Evolutionary conservation across 2,113 vertebrate genomes (phyloP).

Genomic region (Pagrus major): DNA sequence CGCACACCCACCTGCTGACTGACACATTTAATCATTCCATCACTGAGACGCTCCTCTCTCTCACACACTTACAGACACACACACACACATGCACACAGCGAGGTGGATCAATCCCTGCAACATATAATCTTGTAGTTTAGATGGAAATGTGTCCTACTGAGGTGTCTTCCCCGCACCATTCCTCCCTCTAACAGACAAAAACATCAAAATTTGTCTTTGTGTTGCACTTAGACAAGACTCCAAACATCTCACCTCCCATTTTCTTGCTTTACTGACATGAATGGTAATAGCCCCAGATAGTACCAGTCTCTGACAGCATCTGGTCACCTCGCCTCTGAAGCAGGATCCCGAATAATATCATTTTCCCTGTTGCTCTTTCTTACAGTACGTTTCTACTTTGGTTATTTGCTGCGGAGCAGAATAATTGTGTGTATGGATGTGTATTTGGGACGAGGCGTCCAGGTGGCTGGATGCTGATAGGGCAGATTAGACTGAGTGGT

Average conservation of each 20-base stretch:
- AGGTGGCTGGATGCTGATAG: constrained; percentile 52
- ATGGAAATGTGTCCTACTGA: constrained; percentile 66
- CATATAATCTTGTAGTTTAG: constrained; percentile 64
- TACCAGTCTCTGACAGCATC: constrained; percentile 38
- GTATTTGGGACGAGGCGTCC: constrained; percentile 28
- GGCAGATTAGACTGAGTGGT: constrained; percentile 49
- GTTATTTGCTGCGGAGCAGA: constrained; percentile 11
- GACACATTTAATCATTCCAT: constrained; percentile 70
- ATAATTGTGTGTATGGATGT: constrained; percentile 25
- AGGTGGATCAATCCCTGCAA: constrained; percentile 24
- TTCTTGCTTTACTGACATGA: constrained; percentile 40
- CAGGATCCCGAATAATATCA: constrained; percentile 27
- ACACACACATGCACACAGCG: constrained; percentile 11
- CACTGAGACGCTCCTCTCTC: constrained; percentile 36
- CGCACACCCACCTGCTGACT: constrained; percentile 54
- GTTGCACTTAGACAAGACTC: neutral
- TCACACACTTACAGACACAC: neutral
- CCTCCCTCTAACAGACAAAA: constrained; percentile 46
- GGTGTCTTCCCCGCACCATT: constrained; percentile 29
- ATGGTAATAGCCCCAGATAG: constrained; percentile 60
- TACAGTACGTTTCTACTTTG: constrained; percentile 4
- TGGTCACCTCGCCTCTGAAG: constrained; percentile 23
- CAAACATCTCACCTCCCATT: constrained; percentile 19
- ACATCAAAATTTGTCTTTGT: constrained; percentile 17
- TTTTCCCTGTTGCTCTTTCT: neutral